phyloP scores from a whole-genome alignment of 2,888 invertebrate genomes.

The Apamea crenata region DNA sequence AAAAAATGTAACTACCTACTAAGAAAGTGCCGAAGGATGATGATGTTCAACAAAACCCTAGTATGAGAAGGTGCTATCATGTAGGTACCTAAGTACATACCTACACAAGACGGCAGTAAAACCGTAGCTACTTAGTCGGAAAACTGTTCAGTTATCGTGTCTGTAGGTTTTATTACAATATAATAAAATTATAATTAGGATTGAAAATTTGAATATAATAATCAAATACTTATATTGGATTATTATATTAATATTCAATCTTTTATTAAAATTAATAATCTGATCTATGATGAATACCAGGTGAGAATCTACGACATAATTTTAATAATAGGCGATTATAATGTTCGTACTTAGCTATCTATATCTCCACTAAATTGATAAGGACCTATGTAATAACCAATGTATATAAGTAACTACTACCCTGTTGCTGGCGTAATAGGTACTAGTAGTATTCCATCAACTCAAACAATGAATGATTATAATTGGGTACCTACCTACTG shows the following conservation, averaged over 20 bases:
- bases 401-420: background rate
- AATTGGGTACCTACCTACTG: conserved; percentile 19
- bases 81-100: background rate
- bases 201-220: too few species aligned
- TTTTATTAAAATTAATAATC: background rate
- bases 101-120: background rate
- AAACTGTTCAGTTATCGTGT: background rate
- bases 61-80: background rate
- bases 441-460: conserved; percentile 37
- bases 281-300: conserved; percentile 17
- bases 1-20: background rate
- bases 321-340: conserved; percentile 27
- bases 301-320: conserved; percentile 25
- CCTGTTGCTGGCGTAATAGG: conserved; percentile 4
- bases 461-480: conserved; percentile 10
- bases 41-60: background rate
- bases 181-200: background rate
- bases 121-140: background rate
- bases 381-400: background rate
- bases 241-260: background rate
- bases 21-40: background rate
- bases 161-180: background rate
- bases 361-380: conserved; percentile 16
- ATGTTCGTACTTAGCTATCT: conserved; percentile 10
- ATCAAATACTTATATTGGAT: too few species aligned